phyloP scores from a whole-genome alignment of 1,140 invertebrate species.

The Bombus vancouverensis region DNA sequence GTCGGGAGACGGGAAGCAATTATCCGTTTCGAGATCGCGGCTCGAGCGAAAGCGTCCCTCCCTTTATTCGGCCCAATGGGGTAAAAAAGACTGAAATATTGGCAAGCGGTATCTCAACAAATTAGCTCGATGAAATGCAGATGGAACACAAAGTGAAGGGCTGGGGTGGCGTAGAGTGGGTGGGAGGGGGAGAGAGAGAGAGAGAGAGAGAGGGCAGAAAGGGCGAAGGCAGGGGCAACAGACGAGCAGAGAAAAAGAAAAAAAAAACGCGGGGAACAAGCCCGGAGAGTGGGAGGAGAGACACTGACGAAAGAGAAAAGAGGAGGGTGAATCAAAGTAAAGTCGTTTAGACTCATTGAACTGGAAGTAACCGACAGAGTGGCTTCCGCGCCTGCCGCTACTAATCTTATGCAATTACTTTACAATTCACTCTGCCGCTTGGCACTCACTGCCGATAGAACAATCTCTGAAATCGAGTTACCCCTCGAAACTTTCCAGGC shows the following conservation, averaged over 20 bases:
- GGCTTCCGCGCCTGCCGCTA: conserved; percentile 77
- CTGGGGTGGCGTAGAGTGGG: conserved; percentile 13
- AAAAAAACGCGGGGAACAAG: conserved; percentile 30
- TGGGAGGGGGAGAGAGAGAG: not conserved
- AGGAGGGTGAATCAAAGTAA: conserved; percentile 77
- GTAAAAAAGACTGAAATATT: conserved; percentile 81
- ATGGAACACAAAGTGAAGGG: conserved; percentile 75
- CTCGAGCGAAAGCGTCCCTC: conserved; percentile 35
- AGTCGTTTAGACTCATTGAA: conserved; percentile 81
- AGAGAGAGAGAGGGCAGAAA: not conserved
- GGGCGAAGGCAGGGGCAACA: conserved; percentile 28
- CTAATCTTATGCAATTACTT: conserved; percentile 83
- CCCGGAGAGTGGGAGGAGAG: conserved; percentile 35
- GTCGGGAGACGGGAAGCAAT: conserved; percentile 69
- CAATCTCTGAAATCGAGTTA: conserved; percentile 80
- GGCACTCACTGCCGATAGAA: conserved; percentile 79
- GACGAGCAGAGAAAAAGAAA: conserved; percentile 30
- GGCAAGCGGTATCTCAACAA: conserved; percentile 83
- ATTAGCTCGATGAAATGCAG: conserved; percentile 82
- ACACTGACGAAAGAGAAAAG: conserved; percentile 48
- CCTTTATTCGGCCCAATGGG: conserved; percentile 72
- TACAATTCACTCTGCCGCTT: conserved; percentile 81
- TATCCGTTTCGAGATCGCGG: conserved; percentile 72
- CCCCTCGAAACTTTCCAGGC: conserved; percentile 66
- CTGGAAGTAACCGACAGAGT: conserved; percentile 82